Evolutionary conservation across 2,888 invertebrate species (phyloP), one percentile per base, ranked within the genome.

Genomic region (Rotaria magnacalcarata): DNA sequence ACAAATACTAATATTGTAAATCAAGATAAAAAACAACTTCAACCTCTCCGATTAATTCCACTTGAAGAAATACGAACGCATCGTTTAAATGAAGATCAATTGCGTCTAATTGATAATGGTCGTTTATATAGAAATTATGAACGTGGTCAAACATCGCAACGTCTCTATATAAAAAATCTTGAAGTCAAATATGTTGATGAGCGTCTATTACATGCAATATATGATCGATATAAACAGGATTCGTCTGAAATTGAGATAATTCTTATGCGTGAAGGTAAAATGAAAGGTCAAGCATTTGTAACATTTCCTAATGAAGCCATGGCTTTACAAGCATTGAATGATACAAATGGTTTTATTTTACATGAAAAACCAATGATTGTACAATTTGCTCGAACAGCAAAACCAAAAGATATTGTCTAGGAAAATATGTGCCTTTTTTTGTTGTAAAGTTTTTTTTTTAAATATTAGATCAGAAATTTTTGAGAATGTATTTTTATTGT

Each of bases 261-360:
- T 88, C 93, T 96, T 24, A 95, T 97, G 96, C 95, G 95, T 90
- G 95, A 96, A 91, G 97, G 97, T 0, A 93, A 96, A 89, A 96
- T 97, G 96, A 97, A 96, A 91, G 96, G 96, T 0, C 97, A 97
- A 91, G 96, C 96, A 0, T 97, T 97, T 92, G 93, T 97, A 0
- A 95, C 95, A 0, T 92, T 96, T 86, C 94, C 95, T 85, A 93
- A 93, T 89, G 92, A 94, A 24, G 92, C 92, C 84, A 91, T 93
- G 89, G 95, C 95, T 0, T 93, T 94, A 89, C 92, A 92, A 88
- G 96, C 96, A 19, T 90, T 96, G 0, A 92, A 93, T 89, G 95
- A 95, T 91, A 96, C 96, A 5, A 96, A 96, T 92, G 96, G 96
- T 0, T 95, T 93, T 90, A 93, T 96, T 88, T 92, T 96, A 86